phyloP scores from a whole-genome alignment of 2,888 invertebrate species.

The Julus scandinavius region DNA sequence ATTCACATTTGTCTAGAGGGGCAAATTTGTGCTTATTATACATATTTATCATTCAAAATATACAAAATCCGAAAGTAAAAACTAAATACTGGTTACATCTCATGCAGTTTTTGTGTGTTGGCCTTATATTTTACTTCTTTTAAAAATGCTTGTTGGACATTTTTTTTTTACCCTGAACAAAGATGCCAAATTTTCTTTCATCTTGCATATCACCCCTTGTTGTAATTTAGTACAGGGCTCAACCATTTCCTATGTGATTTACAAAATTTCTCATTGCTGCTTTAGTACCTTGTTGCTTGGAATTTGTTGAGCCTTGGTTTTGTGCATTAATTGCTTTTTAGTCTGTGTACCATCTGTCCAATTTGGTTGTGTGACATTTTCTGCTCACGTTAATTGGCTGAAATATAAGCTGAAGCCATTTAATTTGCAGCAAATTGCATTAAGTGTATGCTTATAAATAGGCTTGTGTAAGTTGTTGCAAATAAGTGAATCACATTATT shows the following conservation, averaged over 20 bases:
- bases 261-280: background rate
- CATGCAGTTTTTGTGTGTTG: background rate
- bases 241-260: background rate
- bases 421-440: too few species aligned
- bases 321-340: background rate
- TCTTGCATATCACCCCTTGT: background rate
- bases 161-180: background rate
- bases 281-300: background rate
- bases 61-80: too few species aligned
- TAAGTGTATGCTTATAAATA: too few species aligned
- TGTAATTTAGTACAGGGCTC: background rate
- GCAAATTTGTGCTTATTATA: background rate
- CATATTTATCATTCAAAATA: background rate
- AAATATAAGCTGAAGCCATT: background rate
- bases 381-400: background rate
- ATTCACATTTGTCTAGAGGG: background rate
- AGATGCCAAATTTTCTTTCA: background rate
- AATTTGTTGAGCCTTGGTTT: constrained; percentile 8
- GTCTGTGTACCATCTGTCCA: background rate
- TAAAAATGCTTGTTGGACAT: background rate
- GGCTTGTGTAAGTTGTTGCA: too few species aligned
- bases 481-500: too few species aligned
- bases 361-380: constrained; percentile 14
- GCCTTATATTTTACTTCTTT: background rate
- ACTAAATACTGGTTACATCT: background rate